phyloP scores from a whole-genome alignment of 1,140 invertebrate genomes.

The Dendroctonus ponderosae region DNA sequence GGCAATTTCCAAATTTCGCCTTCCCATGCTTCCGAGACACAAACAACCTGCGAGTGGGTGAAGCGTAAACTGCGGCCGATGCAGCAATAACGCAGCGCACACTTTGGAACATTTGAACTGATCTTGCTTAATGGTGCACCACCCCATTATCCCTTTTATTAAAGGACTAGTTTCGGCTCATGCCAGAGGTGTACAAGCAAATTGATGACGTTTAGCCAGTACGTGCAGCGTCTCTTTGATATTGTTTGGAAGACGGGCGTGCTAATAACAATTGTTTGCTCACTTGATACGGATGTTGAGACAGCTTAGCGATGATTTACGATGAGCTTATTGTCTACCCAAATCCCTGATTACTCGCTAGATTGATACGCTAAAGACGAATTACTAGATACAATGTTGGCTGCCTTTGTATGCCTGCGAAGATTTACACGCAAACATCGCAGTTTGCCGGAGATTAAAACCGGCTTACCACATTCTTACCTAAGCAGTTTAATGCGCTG shows the following conservation, averaged over 20 bases:
- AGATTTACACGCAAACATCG: background rate
- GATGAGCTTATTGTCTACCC: constrained; percentile 22
- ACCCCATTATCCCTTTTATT: too few relatives aligned
- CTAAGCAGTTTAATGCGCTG: background rate
- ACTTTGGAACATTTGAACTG: too few relatives aligned
- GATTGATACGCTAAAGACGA: constrained; percentile 18
- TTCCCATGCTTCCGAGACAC: too few relatives aligned
- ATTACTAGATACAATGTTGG: constrained; percentile 12
- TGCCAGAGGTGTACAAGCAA: constrained; percentile 1
- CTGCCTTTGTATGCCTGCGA: constrained; percentile 7
- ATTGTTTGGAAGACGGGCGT: constrained; percentile 15
- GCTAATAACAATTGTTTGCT: constrained; percentile 23
- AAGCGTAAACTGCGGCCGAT: too few relatives aligned
- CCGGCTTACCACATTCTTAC: too few relatives aligned
- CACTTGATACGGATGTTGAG: constrained; percentile 28
- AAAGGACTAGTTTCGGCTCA: too few relatives aligned
- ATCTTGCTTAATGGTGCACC: too few relatives aligned
- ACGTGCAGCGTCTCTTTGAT: constrained; percentile 19
- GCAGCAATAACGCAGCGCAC: too few relatives aligned
- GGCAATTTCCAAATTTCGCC: too few relatives aligned
- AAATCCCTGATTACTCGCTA: constrained; percentile 23
- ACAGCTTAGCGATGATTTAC: constrained; percentile 26
- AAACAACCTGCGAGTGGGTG: too few relatives aligned
- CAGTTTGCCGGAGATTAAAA: constrained; percentile 12
- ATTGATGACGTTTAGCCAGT: constrained; percentile 19